These are phyloP conservation scores for Drosophila carrolli DNA, from an alignment of 1,140 invertebrate species.

Conservation along the genomic window DNA sequence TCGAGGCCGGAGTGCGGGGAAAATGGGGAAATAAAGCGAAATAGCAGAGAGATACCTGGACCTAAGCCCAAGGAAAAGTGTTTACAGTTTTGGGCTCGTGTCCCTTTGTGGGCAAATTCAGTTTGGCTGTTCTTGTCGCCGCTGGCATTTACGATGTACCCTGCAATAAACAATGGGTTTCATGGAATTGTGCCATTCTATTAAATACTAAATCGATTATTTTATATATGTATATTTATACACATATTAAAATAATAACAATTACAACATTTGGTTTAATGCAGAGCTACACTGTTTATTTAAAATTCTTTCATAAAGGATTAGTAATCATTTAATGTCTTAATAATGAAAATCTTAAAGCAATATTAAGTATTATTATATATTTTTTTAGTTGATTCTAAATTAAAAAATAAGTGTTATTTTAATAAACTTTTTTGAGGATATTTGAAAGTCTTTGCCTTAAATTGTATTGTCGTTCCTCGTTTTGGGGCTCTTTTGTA, in stretches of 20 bases:
- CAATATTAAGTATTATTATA: too few relatives aligned
- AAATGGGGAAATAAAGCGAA: background rate
- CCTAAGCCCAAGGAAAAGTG: conserved; percentile 42
- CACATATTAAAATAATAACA: too few relatives aligned
- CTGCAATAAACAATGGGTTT: background rate
- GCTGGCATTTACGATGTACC: conserved; percentile 6
- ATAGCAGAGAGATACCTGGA: conserved; percentile 24
- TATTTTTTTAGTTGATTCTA: too few relatives aligned
- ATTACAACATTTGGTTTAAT: too few relatives aligned
- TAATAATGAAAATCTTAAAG: too few relatives aligned
- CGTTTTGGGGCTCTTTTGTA: conserved; percentile 28
- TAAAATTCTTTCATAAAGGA: too few relatives aligned
- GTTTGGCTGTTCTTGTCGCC: conserved; percentile 17
- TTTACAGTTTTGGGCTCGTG: conserved; percentile 35
- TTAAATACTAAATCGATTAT: too few relatives aligned
- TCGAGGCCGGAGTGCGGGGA: background rate
- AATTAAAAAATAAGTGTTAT: too few relatives aligned
- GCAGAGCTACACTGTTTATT: too few relatives aligned
- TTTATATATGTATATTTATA: too few relatives aligned
- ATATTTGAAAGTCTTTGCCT: background rate
- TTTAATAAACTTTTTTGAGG: background rate
- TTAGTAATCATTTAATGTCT: too few relatives aligned
- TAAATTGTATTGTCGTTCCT: conserved; percentile 6
- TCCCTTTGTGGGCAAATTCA: conserved; percentile 36
- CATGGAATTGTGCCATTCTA: background rate